Conservation (phyloP, 2,113 vertebrate genomes). For the Alligator mississippiensis region DNA sequence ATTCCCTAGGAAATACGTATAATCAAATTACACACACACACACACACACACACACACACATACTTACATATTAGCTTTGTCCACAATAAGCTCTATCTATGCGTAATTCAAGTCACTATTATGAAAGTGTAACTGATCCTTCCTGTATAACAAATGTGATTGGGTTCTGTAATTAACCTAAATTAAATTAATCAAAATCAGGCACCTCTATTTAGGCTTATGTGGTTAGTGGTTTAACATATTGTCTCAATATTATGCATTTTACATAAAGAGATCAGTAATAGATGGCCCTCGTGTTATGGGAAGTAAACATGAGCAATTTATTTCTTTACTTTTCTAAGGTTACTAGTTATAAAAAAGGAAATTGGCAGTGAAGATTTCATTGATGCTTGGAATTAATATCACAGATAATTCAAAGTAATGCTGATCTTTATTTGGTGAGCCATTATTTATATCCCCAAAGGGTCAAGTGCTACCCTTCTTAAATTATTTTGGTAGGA, state of each 20-base stretch:
- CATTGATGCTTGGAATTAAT: background rate
- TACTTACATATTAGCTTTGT: background rate
- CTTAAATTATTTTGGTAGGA: background rate
- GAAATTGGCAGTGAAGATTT: background rate
- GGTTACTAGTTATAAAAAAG: background rate
- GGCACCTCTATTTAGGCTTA: background rate
- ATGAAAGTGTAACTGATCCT: background rate
- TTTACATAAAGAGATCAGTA: background rate
- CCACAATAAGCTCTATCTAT: rapidly evolving
- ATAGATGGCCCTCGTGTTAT: background rate
- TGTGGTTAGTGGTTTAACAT: background rate
- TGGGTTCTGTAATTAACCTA: background rate
- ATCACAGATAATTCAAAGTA: background rate
- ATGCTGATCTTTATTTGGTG: background rate
- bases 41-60: too few species aligned
- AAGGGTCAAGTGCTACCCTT: background rate
- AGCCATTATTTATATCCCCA: background rate
- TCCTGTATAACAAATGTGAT: background rate
- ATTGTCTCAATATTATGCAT: background rate
- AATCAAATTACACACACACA: too few species aligned
- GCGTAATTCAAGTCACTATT: background rate
- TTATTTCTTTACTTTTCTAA: background rate
- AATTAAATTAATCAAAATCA: background rate
- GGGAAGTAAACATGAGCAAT: background rate
- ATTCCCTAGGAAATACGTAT: too few species aligned